A percentile compares a stretch with the other conserved stretches of the same genome.
Conservation (phyloP, 2,797 vertebrate species). For the Allobates femoralis region DNA sequence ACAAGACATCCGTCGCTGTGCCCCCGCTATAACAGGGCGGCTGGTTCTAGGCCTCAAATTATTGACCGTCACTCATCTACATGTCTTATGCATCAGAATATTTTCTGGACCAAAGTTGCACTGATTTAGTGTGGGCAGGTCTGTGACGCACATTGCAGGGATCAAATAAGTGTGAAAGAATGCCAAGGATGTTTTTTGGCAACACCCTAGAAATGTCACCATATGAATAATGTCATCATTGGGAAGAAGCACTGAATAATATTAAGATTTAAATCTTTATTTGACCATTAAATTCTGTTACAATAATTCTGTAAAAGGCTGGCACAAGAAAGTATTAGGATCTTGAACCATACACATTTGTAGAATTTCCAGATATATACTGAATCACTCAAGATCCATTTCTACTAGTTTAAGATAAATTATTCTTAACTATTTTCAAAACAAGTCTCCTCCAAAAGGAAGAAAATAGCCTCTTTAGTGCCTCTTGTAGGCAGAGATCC, state of each 20-base stretch:
- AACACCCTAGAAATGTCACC: conserved; percentile 69
- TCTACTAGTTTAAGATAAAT: too few relatives aligned
- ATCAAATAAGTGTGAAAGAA: conserved; percentile 73
- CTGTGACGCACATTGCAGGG: conserved; percentile 70
- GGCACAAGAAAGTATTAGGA: background rate
- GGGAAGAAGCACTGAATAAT: conserved; percentile 69
- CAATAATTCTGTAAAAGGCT: background rate
- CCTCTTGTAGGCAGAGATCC: too few relatives aligned
- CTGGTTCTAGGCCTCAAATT: conserved; percentile 70
- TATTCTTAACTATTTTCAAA: too few relatives aligned
- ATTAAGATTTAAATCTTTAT: conserved; percentile 69
- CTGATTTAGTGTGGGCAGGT: conserved; percentile 70
- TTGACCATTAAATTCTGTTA: conserved; percentile 7
- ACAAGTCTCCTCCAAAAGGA: too few relatives aligned
- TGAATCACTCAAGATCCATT: too few relatives aligned
- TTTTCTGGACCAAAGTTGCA: conserved; percentile 66
- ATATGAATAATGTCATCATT: conserved; percentile 76
- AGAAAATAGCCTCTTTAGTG: too few relatives aligned
- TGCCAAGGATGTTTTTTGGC: conserved; percentile 70
- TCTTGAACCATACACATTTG: too few relatives aligned
- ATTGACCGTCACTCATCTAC: conserved; percentile 74
- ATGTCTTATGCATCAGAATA: conserved; percentile 71
- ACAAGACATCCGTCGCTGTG: conserved; percentile 76
- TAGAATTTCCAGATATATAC: too few relatives aligned
- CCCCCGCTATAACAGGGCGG: conserved; percentile 68